Base-by-base conservation (phyloP, 2,888 invertebrate species). In the Netelia fuscicornis region DNA sequence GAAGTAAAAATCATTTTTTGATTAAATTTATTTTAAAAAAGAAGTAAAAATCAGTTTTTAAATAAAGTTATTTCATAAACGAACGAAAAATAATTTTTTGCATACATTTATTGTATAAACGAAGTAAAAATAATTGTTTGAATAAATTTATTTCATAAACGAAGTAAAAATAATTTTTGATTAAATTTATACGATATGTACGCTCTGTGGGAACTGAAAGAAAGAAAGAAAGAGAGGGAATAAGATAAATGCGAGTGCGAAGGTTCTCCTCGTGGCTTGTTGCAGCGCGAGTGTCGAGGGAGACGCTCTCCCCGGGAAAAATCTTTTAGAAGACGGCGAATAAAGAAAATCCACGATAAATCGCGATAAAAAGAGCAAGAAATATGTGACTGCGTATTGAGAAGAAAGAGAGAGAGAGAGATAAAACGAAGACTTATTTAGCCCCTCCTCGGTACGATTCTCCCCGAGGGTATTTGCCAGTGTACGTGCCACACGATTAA, bases 401-500 rank as follows among this genome's bases (percentile, higher is more conserved):
- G 72, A 68, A 37, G 30, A 60, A 54, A 25, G 54, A 54, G 25
- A 25, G 54, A 30, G 30, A 5, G 30, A 30, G 30, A 30, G 30
- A 30, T 30, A 30, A 56, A 30, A 75, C 75, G 68, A 54, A 20
- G 42, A 76, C 58, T 85, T 86, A 83, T 76, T 83, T 71, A 64
- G 70, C 23, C 68, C 76, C 23, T 71, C 52, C 70, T 37, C 11
- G 48, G 30, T 30, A 5, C 30, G 5, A 30, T 30, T 30, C 30
- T 3, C 30, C 30, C 30, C 30, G 30, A 30, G 30, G 30, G 30
- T 30, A 30, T 30, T 30, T 5, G 30, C 30, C 30, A 5, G 30
- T 44, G 74, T 23, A 37, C 42, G 71, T 71, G 74, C 71, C 78
- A 77, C 83, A 48, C 88, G 85, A 88, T 89, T 87, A 87, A 90